Conservation (phyloP, 1,140 invertebrate species). For the Ostrea edulis region DNA sequence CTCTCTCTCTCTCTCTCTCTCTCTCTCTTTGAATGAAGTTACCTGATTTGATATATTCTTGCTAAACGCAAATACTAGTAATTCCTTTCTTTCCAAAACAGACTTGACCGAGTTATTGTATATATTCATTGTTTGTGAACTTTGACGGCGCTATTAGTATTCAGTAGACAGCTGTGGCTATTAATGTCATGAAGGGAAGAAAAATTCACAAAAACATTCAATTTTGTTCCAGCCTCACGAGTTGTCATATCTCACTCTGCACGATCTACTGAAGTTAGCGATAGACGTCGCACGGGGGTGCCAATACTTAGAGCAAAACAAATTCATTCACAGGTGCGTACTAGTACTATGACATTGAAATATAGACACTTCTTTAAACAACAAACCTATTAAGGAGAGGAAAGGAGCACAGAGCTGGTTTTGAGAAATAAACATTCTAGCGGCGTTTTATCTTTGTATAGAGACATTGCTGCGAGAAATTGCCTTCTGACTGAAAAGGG, state of each 20-base stretch:
- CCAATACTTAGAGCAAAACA: constrained; percentile 93
- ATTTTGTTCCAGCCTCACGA: constrained; percentile 14
- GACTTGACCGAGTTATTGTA: too few species aligned
- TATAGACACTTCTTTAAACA: background rate
- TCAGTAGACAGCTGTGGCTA: too few species aligned
- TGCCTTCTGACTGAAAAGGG: constrained; percentile 91
- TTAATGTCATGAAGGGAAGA: too few species aligned
- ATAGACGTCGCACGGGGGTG: constrained; percentile 95
- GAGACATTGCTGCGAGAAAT: constrained; percentile 95
- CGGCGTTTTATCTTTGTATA: constrained; percentile 61
- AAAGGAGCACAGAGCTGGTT: too few species aligned
- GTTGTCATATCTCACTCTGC: constrained; percentile 75
- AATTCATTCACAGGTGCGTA: constrained; percentile 90
- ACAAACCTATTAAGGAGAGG: background rate
- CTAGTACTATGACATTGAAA: background rate
- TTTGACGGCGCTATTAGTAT: too few species aligned
- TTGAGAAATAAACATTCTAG: background rate
- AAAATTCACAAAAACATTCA: background rate
- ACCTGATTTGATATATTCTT: too few species aligned
- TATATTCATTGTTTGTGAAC: too few species aligned
- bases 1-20: too few species aligned
- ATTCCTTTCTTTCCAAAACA: too few species aligned
- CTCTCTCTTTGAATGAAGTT: too few species aligned
- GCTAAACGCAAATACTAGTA: too few species aligned
- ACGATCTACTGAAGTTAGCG: constrained; percentile 93